These are phyloP conservation scores for Chrysaora quinquecirrha DNA, from an alignment of 30 jellyfish, hydroid and myxozoan genomes.

Conservation along the genomic window DNA sequence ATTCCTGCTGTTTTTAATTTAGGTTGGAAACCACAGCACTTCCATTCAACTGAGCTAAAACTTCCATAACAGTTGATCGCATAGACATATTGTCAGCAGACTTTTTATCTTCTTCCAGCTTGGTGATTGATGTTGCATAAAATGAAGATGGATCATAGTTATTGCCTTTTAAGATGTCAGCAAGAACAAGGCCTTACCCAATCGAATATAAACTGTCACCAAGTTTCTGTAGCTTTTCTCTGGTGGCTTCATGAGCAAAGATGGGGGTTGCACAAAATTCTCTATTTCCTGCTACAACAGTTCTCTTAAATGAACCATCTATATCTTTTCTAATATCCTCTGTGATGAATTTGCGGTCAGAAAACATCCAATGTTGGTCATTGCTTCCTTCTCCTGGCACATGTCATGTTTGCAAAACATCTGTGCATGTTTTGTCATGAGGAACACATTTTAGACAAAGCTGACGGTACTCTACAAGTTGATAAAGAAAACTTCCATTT, in stretches of 20 bases:
- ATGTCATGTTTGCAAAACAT: constrained; percentile 33
- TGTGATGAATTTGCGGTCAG: not conserved
- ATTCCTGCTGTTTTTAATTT: constrained; percentile 10
- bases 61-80: constrained; percentile 2
- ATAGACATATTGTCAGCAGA: constrained; percentile 5
- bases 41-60: constrained; percentile 11
- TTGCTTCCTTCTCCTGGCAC: constrained; percentile 18
- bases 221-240: constrained; percentile 9
- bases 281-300: constrained; percentile 1
- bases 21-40: constrained; percentile 13
- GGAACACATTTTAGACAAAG: constrained; percentile 12
- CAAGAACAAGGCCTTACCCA: constrained; percentile 14
- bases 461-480: constrained; percentile 1
- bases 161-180: constrained; percentile 34
- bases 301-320: not conserved
- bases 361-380: not conserved
- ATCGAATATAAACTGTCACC: constrained; percentile 12
- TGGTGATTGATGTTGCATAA: constrained; percentile 50
- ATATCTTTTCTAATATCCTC: not conserved
- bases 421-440: constrained; percentile 39
- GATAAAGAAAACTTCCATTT: not conserved
- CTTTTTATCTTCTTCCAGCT: constrained; percentile 3
- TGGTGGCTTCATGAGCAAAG: constrained; percentile 6
- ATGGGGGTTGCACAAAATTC: not conserved
- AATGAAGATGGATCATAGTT: constrained; percentile 56